These are phyloP conservation scores for Glaucidium brasilianum DNA, from an alignment of 2,113 vertebrate species.

Conservation along the genomic window DNA sequence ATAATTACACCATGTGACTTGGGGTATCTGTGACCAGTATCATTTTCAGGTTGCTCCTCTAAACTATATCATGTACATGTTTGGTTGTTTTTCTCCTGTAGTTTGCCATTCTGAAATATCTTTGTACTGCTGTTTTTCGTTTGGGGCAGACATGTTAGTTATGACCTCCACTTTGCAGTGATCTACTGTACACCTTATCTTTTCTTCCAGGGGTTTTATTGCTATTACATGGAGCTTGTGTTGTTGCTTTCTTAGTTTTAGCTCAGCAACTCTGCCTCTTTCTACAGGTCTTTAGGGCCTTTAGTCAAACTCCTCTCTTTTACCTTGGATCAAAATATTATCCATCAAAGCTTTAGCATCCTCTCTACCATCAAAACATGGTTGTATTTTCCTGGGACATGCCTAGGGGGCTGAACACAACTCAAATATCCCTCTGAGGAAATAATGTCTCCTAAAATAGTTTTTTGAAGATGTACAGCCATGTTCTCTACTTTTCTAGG, in stretches of 20 bases:
- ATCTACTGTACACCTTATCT: slow-evolving; percentile 11
- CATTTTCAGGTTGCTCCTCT: neutral
- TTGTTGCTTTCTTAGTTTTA: slow-evolving; percentile 38
- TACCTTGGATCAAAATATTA: slow-evolving; percentile 61
- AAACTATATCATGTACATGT: neutral
- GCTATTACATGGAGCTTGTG: neutral
- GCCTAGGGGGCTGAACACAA: slow-evolving; percentile 49
- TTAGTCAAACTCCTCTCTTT: slow-evolving; percentile 45
- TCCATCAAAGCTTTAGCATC: slow-evolving; percentile 60
- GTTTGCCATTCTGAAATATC: neutral
- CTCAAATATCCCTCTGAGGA: slow-evolving; percentile 39
- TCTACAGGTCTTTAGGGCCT: slow-evolving; percentile 6
- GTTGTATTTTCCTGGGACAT: slow-evolving; percentile 55
- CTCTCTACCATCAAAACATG: slow-evolving; percentile 50
- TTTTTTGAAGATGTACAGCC: slow-evolving; percentile 41
- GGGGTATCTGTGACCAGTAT: neutral
- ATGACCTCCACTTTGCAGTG: slow-evolving; percentile 26
- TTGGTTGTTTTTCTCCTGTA: neutral
- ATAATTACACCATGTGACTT: neutral
- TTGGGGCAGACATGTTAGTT: neutral
- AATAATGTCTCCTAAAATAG: slow-evolving; percentile 51
- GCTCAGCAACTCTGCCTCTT: slow-evolving; percentile 1
- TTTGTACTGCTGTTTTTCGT: neutral
- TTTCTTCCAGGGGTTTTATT: slow-evolving; percentile 21
- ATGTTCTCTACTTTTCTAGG: slow-evolving; percentile 42